Conservation (phyloP, 2,888 invertebrate species). For the Yponomeuta sedellus region DNA sequence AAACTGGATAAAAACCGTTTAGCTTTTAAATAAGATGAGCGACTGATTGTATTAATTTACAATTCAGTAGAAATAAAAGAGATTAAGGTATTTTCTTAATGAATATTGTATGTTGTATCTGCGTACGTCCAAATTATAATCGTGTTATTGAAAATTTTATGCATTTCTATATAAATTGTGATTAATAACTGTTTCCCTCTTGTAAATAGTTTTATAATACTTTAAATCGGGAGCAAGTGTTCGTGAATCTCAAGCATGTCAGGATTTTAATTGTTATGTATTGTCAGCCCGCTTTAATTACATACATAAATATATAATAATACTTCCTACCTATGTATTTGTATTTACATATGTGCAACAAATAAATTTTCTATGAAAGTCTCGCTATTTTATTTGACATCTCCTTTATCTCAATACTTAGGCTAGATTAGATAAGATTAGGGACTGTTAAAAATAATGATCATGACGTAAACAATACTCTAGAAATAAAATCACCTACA, state of each 20-base stretch:
- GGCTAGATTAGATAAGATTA: no score
- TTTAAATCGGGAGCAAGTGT: slow-evolving; percentile 49
- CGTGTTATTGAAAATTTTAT: slow-evolving; percentile 42
- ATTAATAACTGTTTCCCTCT: slow-evolving; percentile 46
- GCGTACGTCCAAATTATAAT: slow-evolving; percentile 66
- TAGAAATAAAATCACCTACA: no score
- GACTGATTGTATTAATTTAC: slow-evolving; percentile 53
- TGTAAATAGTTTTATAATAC: slow-evolving; percentile 46
- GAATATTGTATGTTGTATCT: slow-evolving; percentile 37
- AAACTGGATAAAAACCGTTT: slow-evolving; percentile 12
- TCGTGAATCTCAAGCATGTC: slow-evolving; percentile 71
- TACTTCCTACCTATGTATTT: slow-evolving; percentile 38
- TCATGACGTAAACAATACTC: no score
- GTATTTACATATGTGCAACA: slow-evolving; percentile 29
- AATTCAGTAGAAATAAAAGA: slow-evolving; percentile 42
- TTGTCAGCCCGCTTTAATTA: slow-evolving; percentile 21
- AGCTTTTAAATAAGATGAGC: slow-evolving; percentile 9
- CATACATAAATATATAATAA: background rate
- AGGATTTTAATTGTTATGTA: slow-evolving; percentile 56
- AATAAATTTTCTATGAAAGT: slow-evolving; percentile 61
- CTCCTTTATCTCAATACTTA: background rate
- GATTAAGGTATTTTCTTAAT: slow-evolving; percentile 44
- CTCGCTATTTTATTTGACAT: slow-evolving; percentile 23
- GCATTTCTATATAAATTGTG: slow-evolving; percentile 56
- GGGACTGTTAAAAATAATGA: no score